Evolutionary conservation across 2,888 invertebrate genomes (phyloP).

Genomic region (Pollenia angustigena): DNA sequence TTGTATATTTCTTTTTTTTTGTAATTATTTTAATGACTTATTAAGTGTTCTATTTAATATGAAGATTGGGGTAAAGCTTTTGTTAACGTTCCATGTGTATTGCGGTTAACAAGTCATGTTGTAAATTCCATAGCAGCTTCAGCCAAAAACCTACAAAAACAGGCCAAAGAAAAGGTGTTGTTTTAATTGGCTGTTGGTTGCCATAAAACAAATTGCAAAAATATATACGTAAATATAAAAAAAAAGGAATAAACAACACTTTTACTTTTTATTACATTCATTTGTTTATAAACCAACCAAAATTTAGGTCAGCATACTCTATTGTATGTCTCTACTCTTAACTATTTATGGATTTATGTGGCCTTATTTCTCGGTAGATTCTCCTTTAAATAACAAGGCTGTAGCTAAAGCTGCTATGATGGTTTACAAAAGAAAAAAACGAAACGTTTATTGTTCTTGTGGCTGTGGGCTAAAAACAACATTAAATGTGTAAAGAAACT

Average conservation of each 20-base stretch:
- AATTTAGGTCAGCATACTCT: constrained; percentile 45
- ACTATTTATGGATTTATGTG: constrained; percentile 54
- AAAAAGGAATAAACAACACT: constrained; percentile 38
- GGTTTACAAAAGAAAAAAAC: neutral
- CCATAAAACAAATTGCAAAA: constrained; percentile 33
- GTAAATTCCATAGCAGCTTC: constrained; percentile 5
- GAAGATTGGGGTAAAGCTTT: constrained; percentile 4
- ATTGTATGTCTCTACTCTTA: neutral
- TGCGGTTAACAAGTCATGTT: constrained; percentile 44
- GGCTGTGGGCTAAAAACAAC: neutral
- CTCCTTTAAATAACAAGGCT: neutral
- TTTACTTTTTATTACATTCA: constrained; percentile 59
- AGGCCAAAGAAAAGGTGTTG: constrained; percentile 47
- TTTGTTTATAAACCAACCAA: constrained; percentile 14
- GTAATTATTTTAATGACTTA: constrained; percentile 70
- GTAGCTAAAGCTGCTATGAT: neutral
- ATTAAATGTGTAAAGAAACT: constrained; percentile 25
- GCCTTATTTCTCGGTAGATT: constrained; percentile 43
- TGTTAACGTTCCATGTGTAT: constrained; percentile 15
- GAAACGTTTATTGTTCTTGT: constrained; percentile 38
- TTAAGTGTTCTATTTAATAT: constrained; percentile 60
- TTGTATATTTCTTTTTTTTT: constrained; percentile 40
- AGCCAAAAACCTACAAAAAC: neutral
- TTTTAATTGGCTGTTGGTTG: constrained; percentile 58
- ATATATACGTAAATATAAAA: neutral